Evolutionary conservation across 1,140 invertebrate species (phyloP).

Genomic region (Ostrea denselamellosa): DNA sequence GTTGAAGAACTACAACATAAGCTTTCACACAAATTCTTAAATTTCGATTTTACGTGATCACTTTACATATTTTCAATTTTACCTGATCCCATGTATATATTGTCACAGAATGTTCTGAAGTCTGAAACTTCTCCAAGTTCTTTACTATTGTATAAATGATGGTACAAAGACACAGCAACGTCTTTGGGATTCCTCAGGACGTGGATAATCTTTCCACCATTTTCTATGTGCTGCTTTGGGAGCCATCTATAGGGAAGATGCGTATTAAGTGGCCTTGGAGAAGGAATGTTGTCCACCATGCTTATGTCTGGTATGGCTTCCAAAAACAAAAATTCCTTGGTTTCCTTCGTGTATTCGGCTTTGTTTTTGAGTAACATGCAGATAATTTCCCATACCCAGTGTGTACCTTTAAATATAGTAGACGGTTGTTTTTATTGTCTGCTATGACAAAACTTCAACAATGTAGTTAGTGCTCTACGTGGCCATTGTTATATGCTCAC

Average conservation of each 20-base stretch:
- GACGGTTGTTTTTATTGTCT: too few species aligned
- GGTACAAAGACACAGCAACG: not conserved
- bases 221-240: not conserved
- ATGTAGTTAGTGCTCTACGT: too few species aligned
- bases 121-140: not conserved
- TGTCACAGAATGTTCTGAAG: not conserved
- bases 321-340: constrained; percentile 52
- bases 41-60: too few species aligned
- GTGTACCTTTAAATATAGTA: not conserved
- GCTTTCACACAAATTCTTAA: too few species aligned
- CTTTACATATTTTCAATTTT: not conserved
- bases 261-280: constrained; percentile 4
- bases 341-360: constrained; percentile 18
- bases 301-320: constrained; percentile 47
- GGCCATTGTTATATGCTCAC: too few species aligned
- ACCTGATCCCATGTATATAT: not conserved
- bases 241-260: not conserved
- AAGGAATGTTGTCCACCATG: not conserved
- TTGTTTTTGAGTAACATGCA: constrained; percentile 44
- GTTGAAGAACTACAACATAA: too few species aligned
- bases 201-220: constrained; percentile 13
- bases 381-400: constrained; percentile 44
- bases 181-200: constrained; percentile 30
- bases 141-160: not conserved
- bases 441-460: too few species aligned